Evolutionary conservation across 2,113 vertebrate species (phyloP), one percentile per base, ranked within the genome.

Genomic region (Chloropsis cyanopogon): DNA sequence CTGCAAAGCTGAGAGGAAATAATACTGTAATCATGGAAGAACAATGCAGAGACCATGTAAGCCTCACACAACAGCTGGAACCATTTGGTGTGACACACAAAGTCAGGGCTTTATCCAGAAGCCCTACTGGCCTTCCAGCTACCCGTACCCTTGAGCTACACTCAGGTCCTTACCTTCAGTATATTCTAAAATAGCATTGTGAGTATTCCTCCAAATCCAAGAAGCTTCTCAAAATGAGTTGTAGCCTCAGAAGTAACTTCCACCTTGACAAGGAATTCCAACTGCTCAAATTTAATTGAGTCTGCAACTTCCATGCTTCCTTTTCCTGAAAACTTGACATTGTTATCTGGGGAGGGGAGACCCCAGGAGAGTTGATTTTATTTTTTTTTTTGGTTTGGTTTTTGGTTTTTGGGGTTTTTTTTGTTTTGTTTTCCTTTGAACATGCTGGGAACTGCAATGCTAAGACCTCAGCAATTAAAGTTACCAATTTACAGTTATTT

Each of bases 401-500:
- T 76, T 70, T 83, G 64, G 7, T 49, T 86, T 87, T 76, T 13
- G 8, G 12, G 8, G 6, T n/a, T 26, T 37, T 29, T 28, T 8
- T 19, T 37, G 42, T 75, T 77, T 93, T 83, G 4, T 79, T 91
- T 86, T 66, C 17, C 19, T 82, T 91, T 84, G 42, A 50, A 49
- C 33, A 28, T 2, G 1, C 31, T 79, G 82, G 80, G 61, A 95
- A 90, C 33, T n/a, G 56, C 37, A 78, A 31, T 31, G 16, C 14
- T 57, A 28, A 71, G 31, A 68, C 33, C 39, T 78, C 52, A 64
- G 65, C 52, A 76, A 82, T 79, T 86, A 79, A 92, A 82, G 19
- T 88, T 73, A 89, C 28, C 63, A 87, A 90, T 79, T 86, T 87
- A 52, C 53, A 76, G 29, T 82, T 85, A 53, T 89, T 89, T 92